Evolutionary conservation across 2,113 vertebrate species (phyloP).

Genomic region (Candoia aspera): DNA sequence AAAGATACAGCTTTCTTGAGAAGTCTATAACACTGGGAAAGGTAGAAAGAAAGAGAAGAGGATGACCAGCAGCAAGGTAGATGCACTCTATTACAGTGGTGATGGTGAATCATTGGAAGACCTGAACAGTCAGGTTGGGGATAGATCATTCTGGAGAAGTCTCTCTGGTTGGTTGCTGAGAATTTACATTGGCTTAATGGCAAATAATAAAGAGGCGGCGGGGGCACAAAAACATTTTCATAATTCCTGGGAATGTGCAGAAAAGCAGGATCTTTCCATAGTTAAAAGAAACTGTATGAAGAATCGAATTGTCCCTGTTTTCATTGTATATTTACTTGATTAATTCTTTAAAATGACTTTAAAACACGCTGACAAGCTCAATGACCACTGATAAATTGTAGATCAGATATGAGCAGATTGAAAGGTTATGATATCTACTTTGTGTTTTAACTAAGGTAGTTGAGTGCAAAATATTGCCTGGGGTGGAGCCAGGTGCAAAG

Average conservation of each 20-base stretch:
- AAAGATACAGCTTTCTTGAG: not conserved
- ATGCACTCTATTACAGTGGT: not conserved
- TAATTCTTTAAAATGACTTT: not conserved
- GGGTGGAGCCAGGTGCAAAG: not conserved
- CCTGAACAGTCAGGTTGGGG: not conserved
- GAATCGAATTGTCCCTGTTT: not conserved
- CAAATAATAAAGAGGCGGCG: not conserved
- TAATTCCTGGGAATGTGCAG: not conserved
- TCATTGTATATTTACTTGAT: not conserved
- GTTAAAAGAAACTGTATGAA: not conserved
- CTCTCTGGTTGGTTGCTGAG: not conserved
- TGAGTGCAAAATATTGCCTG: not conserved
- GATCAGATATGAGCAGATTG: not conserved
- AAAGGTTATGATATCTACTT: not conserved
- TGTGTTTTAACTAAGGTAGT: not conserved
- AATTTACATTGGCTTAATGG: not conserved
- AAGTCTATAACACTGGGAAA: not conserved
- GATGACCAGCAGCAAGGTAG: not conserved
- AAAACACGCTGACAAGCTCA: not conserved
- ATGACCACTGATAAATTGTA: not conserved
- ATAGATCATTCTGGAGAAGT: not conserved
- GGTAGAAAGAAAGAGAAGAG: not conserved
- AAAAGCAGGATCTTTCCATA: not conserved
- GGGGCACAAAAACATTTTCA: not conserved
- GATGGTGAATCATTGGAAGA: not conserved